phyloP scores from a whole-genome alignment of 2,888 invertebrate genomes.

The Spodoptera littoralis region DNA sequence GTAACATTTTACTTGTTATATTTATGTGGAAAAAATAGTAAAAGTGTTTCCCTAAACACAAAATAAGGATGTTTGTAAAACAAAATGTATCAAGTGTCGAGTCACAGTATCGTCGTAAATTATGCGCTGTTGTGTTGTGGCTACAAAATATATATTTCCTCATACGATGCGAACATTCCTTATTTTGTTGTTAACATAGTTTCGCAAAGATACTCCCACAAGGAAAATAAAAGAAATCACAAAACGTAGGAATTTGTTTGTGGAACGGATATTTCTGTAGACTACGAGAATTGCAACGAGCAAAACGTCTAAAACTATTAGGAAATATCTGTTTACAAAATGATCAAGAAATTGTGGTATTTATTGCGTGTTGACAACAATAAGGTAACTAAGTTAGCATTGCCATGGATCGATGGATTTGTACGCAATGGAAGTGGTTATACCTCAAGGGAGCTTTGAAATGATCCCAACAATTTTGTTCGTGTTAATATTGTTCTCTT shows the following conservation, averaged over 20 bases:
- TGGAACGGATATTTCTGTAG: constrained; percentile 17
- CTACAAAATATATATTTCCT: constrained; percentile 43
- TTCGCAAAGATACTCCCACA: constrained; percentile 13
- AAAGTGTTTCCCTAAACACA: constrained; percentile 1
- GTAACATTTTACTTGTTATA: not conserved
- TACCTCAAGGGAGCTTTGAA: not conserved
- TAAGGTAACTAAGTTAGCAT: not conserved
- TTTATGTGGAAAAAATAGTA: constrained; percentile 11
- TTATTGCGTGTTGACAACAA: not conserved
- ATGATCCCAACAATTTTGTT: constrained; percentile 20
- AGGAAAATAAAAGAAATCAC: constrained; percentile 33
- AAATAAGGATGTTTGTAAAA: constrained; percentile 19
- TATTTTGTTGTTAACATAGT: constrained; percentile 43
- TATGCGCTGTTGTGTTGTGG: constrained; percentile 31
- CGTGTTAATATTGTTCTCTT: constrained; percentile 1
- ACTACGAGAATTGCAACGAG: constrained; percentile 10
- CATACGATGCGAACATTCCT: constrained; percentile 33
- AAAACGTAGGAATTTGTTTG: constrained; percentile 35
- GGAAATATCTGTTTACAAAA: constrained; percentile 11
- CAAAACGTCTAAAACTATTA: constrained; percentile 12
- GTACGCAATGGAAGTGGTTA: not conserved
- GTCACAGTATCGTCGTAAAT: constrained; percentile 39
- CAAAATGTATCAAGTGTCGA: constrained; percentile 29
- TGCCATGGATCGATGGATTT: not conserved
- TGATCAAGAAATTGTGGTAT: constrained; percentile 10